These are phyloP conservation scores for Drosophila sucinea DNA, from an alignment of 1,140 invertebrate species.

Conservation along the genomic window DNA sequence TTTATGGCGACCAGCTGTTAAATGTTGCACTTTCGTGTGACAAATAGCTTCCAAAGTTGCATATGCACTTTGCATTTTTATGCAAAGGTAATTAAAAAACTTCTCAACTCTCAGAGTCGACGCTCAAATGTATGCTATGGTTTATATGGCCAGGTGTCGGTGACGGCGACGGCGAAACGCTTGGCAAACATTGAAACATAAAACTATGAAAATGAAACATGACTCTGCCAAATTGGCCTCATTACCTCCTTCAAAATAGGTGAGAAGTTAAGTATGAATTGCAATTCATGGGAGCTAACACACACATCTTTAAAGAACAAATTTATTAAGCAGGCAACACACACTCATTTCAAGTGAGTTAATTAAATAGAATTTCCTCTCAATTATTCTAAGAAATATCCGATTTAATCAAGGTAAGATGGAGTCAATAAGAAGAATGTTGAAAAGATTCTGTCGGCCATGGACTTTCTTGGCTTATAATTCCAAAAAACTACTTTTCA, in stretches of 20 bases:
- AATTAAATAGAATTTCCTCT: no score
- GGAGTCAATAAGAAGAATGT: no score
- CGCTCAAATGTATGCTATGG: constrained; percentile 16
- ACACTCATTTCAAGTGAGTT: no score
- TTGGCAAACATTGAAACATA: constrained; percentile 1
- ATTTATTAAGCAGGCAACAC: no score
- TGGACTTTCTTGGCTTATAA: no score
- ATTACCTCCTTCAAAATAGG: background rate
- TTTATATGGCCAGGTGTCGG: constrained; percentile 30
- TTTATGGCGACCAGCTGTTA: constrained; percentile 73
- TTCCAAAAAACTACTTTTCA: no score
- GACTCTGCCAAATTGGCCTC: constrained; percentile 2
- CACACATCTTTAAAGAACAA: no score
- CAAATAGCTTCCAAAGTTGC: constrained; percentile 70
- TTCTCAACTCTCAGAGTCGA: background rate
- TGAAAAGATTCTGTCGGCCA: no score
- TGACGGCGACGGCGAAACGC: constrained; percentile 1
- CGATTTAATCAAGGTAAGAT: no score
- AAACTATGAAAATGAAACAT: constrained; percentile 13
- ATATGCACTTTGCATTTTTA: constrained; percentile 60
- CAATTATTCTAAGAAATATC: no score
- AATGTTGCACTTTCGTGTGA: constrained; percentile 74
- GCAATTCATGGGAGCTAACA: background rate
- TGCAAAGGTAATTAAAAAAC: constrained; percentile 62
- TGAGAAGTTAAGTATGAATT: background rate